Evolutionary conservation across 1,140 invertebrate species (phyloP).

Genomic region (Cardiocondyla obscurior): DNA sequence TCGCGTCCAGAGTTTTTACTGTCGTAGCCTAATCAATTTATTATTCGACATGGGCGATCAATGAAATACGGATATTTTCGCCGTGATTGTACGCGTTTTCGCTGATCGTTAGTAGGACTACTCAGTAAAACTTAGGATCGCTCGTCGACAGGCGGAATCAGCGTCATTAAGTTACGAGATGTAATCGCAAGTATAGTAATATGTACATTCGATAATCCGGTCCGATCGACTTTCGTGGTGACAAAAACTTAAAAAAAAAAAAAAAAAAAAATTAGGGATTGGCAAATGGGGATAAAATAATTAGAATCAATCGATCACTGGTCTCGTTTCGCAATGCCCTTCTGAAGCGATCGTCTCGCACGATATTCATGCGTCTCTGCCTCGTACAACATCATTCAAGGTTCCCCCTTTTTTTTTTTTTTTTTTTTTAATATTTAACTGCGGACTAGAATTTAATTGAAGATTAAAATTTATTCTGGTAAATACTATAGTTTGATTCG

Average conservation of each 20-base stretch:
- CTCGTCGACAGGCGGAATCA: slow-evolving; percentile 33
- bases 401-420: background rate
- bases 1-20: slow-evolving; percentile 19
- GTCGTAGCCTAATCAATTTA: slow-evolving; percentile 18
- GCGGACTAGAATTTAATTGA: slow-evolving; percentile 83
- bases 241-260: slow-evolving; percentile 63
- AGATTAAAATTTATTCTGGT: slow-evolving; percentile 83
- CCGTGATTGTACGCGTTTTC: slow-evolving; percentile 12
- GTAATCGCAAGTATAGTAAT: slow-evolving; percentile 50
- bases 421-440: slow-evolving; percentile 72
- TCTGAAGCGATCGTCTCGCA: slow-evolving; percentile 63
- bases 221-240: slow-evolving; percentile 19
- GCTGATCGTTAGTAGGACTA: slow-evolving; percentile 56
- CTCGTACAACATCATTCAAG: slow-evolving; percentile 2
- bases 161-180: slow-evolving; percentile 70
- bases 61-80: slow-evolving; percentile 40
- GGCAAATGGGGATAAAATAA: slow-evolving; percentile 50
- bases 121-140: slow-evolving; percentile 41
- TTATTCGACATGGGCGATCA: slow-evolving; percentile 27
- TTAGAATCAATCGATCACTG: slow-evolving; percentile 76
- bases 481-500: slow-evolving; percentile 82
- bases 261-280: background rate
- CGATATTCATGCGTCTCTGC: background rate
- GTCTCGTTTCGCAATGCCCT: slow-evolving; percentile 80
- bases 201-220: slow-evolving; percentile 45